A percentile compares a stretch with the other conserved stretches of the same genome.
These are phyloP conservation scores for Nymphalis polychloros DNA, from an alignment of 2,888 invertebrate species.

Conservation along the genomic window DNA sequence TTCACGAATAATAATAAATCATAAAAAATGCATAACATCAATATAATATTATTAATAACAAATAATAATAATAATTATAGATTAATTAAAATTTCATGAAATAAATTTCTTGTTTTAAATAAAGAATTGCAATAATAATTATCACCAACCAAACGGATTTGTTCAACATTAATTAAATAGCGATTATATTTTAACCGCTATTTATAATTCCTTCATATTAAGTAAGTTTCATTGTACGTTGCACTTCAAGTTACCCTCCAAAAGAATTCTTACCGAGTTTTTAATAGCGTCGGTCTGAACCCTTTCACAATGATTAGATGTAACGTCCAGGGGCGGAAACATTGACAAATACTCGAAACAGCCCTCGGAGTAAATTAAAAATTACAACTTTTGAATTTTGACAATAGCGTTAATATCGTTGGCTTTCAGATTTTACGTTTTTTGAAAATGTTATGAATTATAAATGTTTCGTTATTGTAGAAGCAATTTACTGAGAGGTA, in stretches of 20 bases:
- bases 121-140: no score
- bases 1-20: no score
- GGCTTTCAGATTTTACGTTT: constrained; percentile 25
- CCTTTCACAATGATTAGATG: constrained; percentile 81
- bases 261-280: constrained; percentile 75
- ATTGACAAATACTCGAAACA: constrained; percentile 50
- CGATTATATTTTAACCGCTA: no score
- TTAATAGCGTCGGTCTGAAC: constrained; percentile 77
- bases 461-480: constrained; percentile 19
- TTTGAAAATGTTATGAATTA: constrained; percentile 25
- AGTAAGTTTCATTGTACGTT: constrained; percentile 45
- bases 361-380: constrained; percentile 68
- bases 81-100: no score
- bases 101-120: no score
- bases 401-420: constrained; percentile 54
- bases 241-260: constrained; percentile 52
- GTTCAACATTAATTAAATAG: background rate
- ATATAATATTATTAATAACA: no score
- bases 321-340: constrained; percentile 67
- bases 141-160: background rate
- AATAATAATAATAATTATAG: no score
- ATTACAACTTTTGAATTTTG: constrained; percentile 51
- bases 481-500: constrained; percentile 18
- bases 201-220: background rate
- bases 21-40: no score